phyloP scores from a whole-genome alignment of 2,797 vertebrate species.

The Syndactyla subalaris region DNA sequence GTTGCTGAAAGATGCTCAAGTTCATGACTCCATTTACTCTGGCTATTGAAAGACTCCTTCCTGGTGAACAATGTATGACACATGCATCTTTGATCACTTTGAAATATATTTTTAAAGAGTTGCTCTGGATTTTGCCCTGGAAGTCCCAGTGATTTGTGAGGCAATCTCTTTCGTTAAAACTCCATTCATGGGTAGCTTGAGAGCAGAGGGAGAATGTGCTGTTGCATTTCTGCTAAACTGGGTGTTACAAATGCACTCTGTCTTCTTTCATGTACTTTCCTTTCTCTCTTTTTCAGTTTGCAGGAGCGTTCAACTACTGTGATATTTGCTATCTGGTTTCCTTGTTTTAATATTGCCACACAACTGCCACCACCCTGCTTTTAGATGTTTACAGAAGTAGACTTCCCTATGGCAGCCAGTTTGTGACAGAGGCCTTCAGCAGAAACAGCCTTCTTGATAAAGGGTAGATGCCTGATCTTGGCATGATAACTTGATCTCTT shows the following conservation, averaged over 20 bases:
- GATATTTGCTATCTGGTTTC: neutral
- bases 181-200: neutral
- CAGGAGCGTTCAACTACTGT: neutral
- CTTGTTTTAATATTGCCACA: neutral
- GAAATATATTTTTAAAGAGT: slow-evolving; percentile 15
- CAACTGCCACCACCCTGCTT: neutral
- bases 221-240: neutral
- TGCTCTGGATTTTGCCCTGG: slow-evolving; percentile 10
- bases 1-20: slow-evolving; percentile 20
- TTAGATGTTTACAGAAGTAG: neutral
- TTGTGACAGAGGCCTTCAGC: neutral
- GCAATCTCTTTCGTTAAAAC: neutral
- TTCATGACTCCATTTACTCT: slow-evolving; percentile 7
- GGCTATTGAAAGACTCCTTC: neutral
- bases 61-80: neutral
- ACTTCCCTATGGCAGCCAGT: neutral
- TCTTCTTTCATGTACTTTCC: neutral
- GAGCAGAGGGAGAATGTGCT: neutral
- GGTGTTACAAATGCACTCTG: neutral
- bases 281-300: neutral
- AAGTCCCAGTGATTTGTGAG: neutral
- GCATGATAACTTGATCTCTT: neutral
- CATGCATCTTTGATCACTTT: neutral
- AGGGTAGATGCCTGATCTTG: neutral
- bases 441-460: neutral